phyloP scores from a whole-genome alignment of 2,888 invertebrate species.

The Ommatoiulus sabulosus region DNA sequence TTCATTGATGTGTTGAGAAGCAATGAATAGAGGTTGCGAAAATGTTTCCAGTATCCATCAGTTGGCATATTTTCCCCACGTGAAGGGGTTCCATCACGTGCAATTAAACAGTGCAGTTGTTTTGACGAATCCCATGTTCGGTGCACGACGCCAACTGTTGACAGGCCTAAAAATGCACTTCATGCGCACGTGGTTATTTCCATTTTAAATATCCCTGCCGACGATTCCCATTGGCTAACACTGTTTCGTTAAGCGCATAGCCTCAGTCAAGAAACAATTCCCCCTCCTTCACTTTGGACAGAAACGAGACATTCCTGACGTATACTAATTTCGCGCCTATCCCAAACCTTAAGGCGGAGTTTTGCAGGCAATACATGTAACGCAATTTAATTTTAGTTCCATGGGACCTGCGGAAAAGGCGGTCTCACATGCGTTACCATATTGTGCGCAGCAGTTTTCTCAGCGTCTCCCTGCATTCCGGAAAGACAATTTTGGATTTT shows the following conservation, averaged over 20 bases:
- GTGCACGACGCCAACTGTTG: background rate
- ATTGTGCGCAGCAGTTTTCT: background rate
- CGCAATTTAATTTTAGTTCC: background rate
- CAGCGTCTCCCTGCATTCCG: background rate
- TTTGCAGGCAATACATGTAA: background rate
- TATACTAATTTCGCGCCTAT: constrained; percentile 36
- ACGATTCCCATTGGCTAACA: background rate
- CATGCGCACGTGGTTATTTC: background rate
- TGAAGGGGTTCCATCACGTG: background rate
- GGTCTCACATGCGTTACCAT: background rate
- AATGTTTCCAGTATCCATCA: background rate
- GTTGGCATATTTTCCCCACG: background rate
- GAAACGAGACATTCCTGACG: background rate
- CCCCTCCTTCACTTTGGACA: constrained; percentile 7
- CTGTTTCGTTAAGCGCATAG: background rate
- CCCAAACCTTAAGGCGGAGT: constrained; percentile 21
- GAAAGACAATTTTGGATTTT: background rate
- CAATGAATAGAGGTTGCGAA: background rate
- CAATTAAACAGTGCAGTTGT: background rate
- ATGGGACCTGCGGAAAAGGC: background rate
- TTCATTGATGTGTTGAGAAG: background rate
- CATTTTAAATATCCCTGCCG: background rate
- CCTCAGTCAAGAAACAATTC: background rate
- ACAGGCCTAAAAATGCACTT: background rate
- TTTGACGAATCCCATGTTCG: background rate